phyloP scores from a whole-genome alignment of 1,140 invertebrate genomes.

The Tachypleus tridentatus region DNA sequence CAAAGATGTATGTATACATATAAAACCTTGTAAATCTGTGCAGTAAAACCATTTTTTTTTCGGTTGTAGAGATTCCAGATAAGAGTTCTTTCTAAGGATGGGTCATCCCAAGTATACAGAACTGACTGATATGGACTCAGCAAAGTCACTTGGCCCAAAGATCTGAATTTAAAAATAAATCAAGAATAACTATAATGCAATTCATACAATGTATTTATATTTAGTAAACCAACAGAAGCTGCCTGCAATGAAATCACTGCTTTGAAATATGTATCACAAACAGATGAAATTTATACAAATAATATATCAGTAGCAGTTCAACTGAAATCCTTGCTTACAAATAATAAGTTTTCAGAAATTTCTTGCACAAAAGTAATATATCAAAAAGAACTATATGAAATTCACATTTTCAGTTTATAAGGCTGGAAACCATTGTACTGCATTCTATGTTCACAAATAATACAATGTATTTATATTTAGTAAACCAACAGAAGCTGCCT shows the following conservation, averaged over 20 bases:
- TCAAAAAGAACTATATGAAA: too few relatives aligned
- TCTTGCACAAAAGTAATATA: too few relatives aligned
- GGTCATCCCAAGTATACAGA: constrained; percentile 77
- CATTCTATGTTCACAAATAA: too few relatives aligned
- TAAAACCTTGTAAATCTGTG: constrained; percentile 51
- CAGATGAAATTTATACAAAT: not conserved
- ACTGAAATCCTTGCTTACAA: not conserved
- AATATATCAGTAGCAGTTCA: not conserved
- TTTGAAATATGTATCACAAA: not conserved
- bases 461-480: too few relatives aligned
- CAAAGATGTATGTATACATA: too few relatives aligned
- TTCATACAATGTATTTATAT: too few relatives aligned
- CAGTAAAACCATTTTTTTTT: constrained; percentile 54
- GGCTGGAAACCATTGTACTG: too few relatives aligned
- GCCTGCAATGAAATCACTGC: not conserved
- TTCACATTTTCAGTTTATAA: too few relatives aligned
- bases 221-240: too few relatives aligned
- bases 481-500: too few relatives aligned
- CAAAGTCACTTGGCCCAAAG: constrained; percentile 48
- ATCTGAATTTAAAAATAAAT: constrained; percentile 20
- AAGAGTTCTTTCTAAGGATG: constrained; percentile 51
- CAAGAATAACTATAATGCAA: constrained; percentile 6
- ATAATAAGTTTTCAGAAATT: too few relatives aligned
- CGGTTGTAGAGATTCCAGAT: constrained; percentile 75
- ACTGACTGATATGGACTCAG: constrained; percentile 62